Evolutionary conservation across 2,113 vertebrate species (phyloP).

Genomic region (Caranx ignobilis): DNA sequence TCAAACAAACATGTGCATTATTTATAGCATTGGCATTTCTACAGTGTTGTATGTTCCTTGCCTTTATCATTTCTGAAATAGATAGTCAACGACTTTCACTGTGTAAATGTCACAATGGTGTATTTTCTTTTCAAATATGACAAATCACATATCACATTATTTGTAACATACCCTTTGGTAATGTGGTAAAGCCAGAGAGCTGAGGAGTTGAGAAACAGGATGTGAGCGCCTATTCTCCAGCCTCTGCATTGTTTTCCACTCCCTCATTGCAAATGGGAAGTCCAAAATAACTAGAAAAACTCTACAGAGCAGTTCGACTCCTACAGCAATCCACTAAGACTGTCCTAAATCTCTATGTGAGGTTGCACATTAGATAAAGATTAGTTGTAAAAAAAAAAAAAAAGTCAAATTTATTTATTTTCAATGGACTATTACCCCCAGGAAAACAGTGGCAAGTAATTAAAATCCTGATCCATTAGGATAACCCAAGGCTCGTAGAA

Average conservation of each 20-base stretch:
- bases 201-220: slow-evolving; percentile 83
- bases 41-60: not conserved
- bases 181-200: slow-evolving; percentile 83
- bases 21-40: not conserved
- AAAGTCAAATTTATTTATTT: not conserved
- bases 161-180: slow-evolving; percentile 83
- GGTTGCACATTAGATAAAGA: slow-evolving; percentile 1
- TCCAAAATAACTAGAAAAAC: slow-evolving; percentile 26
- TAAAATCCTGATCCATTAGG: slow-evolving; percentile 37
- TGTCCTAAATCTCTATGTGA: slow-evolving; percentile 12
- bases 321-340: slow-evolving; percentile 16
- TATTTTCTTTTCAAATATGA: not conserved
- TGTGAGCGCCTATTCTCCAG: slow-evolving; percentile 75
- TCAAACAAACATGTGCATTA: not conserved
- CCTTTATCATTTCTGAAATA: not conserved
- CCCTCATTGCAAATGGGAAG: slow-evolving; percentile 70
- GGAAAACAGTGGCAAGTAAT: slow-evolving; percentile 18
- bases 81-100: not conserved
- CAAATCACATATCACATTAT: slow-evolving; percentile 6
- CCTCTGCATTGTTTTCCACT: slow-evolving; percentile 76
- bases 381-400: slow-evolving; percentile 8
- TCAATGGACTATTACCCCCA: slow-evolving; percentile 12
- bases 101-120: not conserved
- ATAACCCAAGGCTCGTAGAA: slow-evolving; percentile 23
- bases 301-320: slow-evolving; percentile 10